A percentile compares a stretch with the other conserved stretches of the same genome.
phyloP scores from a whole-genome alignment of 2,888 invertebrate genomes.

The Acrocera orbiculus region DNA sequence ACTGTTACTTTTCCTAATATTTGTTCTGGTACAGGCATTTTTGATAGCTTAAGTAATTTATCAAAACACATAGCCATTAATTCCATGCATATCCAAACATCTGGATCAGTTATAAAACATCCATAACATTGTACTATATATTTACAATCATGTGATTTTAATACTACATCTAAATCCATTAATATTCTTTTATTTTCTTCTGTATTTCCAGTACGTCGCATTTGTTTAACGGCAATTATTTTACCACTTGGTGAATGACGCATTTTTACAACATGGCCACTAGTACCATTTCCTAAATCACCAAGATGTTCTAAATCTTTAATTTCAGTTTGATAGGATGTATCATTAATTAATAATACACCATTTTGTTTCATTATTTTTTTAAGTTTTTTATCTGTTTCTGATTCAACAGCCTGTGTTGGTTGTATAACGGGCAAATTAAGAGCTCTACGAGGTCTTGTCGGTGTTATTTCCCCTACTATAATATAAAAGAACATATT shows the following conservation, averaged over 20 bases:
- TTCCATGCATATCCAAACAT: conserved; percentile 99
- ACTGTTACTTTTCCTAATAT: conserved; percentile 95
- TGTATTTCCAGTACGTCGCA: conserved; percentile 89
- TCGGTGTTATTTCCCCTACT: conserved; percentile 33
- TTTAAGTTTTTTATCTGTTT: conserved; percentile 67
- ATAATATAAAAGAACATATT: conserved; percentile 5
- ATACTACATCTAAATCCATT: conserved; percentile 96
- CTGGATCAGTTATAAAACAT: conserved; percentile 91
- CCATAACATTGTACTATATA: conserved; percentile 96
- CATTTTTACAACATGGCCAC: conserved; percentile 97
- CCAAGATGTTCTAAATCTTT: conserved; percentile 71
- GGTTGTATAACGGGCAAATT: conserved; percentile 38
- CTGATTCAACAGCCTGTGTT: conserved; percentile 41
- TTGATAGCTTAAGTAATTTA: conserved; percentile 73
- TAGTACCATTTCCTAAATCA: conserved; percentile 86
- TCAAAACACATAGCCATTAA: conserved; percentile 98
- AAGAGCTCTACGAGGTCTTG: conserved; percentile 34
- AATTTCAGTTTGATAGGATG: conserved; percentile 61
- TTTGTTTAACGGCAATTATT: conserved; percentile 94
- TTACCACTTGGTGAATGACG: conserved; percentile 67
- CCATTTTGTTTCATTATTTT: conserved; percentile 91
- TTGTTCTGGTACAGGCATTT: conserved; percentile 83
- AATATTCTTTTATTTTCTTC: conserved; percentile 97
- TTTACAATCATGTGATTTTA: conserved; percentile 92
- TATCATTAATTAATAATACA: conserved; percentile 64